Percentiles rank a stretch among this genome's conserved stretches.
phyloP scores from a whole-genome alignment of 2,888 invertebrate genomes.

The Unio pictorum region DNA sequence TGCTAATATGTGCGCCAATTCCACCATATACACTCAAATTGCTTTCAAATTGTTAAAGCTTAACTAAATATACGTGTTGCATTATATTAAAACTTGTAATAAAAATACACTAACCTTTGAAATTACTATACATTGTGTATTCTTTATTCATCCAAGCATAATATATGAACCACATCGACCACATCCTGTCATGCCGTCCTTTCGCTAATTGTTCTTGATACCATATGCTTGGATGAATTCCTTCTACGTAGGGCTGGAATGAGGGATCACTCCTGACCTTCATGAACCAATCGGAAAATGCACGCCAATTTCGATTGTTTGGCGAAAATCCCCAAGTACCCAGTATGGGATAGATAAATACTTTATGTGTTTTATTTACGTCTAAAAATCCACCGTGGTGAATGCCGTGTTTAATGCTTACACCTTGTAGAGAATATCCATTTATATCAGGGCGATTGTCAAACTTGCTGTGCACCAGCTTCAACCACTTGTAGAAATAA shows the following conservation, averaged over 20 bases:
- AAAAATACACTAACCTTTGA: not conserved
- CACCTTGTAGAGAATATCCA: slow-evolving; percentile 41
- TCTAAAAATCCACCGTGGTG: slow-evolving; percentile 12
- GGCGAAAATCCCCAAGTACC: slow-evolving; percentile 51
- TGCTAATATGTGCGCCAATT: too few relatives aligned
- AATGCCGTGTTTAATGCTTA: slow-evolving; percentile 31
- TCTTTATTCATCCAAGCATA: slow-evolving; percentile 33
- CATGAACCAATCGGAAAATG: slow-evolving; percentile 36
- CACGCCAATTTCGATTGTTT: slow-evolving; percentile 25
- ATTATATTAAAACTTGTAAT: too few relatives aligned
- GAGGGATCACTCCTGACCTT: slow-evolving; percentile 10
- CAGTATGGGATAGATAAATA: slow-evolving; percentile 38
- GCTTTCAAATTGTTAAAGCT: too few relatives aligned
- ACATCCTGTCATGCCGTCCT: slow-evolving; percentile 41
- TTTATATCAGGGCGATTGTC: slow-evolving; percentile 22
- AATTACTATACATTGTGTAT: slow-evolving; percentile 36
- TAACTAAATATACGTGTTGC: too few relatives aligned
- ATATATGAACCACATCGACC: slow-evolving; percentile 58
- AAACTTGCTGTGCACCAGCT: slow-evolving; percentile 40
- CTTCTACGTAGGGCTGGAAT: slow-evolving; percentile 44
- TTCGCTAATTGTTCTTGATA: slow-evolving; percentile 28
- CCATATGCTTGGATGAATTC: slow-evolving; percentile 44
- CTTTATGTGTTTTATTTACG: slow-evolving; percentile 20
- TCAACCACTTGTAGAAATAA: slow-evolving; percentile 46
- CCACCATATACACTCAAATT: too few relatives aligned